Conservation (phyloP, 2,888 invertebrate species). For the Acleris laterana region DNA sequence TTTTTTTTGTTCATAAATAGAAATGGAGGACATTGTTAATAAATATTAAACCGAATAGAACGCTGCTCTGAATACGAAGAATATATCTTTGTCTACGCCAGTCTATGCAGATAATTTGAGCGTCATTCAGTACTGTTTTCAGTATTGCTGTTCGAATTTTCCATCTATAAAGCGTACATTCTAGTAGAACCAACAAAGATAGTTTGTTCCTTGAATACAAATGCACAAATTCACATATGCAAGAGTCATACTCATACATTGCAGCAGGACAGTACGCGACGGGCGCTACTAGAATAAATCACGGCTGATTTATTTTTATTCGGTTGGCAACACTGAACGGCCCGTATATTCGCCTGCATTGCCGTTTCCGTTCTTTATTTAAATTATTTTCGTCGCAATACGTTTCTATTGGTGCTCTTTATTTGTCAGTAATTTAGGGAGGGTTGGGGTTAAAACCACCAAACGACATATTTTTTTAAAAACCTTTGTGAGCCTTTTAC, state of each 20-base stretch:
- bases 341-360: constrained; percentile 58
- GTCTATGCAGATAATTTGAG: no score
- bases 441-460: not conserved
- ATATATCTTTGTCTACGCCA: no score
- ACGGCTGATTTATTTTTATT: constrained; percentile 82
- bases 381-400: constrained; percentile 61
- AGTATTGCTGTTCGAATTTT: not conserved
- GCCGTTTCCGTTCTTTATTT: constrained; percentile 64
- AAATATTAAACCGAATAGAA: no score
- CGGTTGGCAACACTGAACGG: constrained; percentile 68
- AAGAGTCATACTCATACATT: constrained; percentile 53
- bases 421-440: constrained; percentile 13
- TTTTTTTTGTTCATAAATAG: no score
- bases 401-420: constrained; percentile 15
- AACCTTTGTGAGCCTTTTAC: no score
- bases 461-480: not conserved
- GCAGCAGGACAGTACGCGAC: constrained; percentile 59
- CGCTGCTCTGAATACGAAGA: no score
- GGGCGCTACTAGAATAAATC: constrained; percentile 72
- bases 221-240: constrained; percentile 47
- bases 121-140: no score
- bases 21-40: no score
- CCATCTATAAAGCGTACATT: constrained; percentile 2
- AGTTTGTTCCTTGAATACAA: constrained; percentile 48
- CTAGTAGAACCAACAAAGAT: constrained; percentile 15